These are phyloP conservation scores for Trematomus loennbergii DNA, from an alignment of 2,113 vertebrate genomes.

Conservation along the genomic window DNA sequence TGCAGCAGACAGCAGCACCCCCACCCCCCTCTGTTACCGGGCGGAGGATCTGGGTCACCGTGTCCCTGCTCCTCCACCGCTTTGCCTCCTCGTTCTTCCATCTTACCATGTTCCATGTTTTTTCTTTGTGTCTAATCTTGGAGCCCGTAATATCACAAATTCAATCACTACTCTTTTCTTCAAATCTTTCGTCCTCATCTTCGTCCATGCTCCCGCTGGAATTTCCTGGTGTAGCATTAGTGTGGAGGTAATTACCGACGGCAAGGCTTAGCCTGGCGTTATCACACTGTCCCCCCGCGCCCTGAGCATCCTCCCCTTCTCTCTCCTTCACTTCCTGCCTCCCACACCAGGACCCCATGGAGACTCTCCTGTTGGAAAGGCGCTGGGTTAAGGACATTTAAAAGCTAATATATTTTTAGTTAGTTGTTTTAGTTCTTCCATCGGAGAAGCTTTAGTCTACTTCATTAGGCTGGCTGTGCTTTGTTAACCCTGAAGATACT, in stretches of 20 bases:
- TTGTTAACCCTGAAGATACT: conserved; percentile 32
- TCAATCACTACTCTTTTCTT: conserved; percentile 39
- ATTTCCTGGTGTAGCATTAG: conserved; percentile 62
- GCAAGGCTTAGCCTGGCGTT: conserved; percentile 70
- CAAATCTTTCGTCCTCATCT: conserved; percentile 50
- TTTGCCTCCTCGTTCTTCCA: conserved; percentile 44
- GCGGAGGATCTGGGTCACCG: conserved; percentile 77
- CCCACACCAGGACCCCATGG: conserved; percentile 28
- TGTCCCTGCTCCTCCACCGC: conserved; percentile 70
- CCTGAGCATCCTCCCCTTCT: conserved; percentile 43
- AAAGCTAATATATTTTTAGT: conserved; percentile 45
- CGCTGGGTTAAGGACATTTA: conserved; percentile 44
- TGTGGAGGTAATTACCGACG: conserved; percentile 70
- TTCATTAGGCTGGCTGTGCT: conserved; percentile 29
- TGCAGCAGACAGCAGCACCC: conserved; percentile 43
- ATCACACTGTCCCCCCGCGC: conserved; percentile 56
- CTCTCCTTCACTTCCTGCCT: conserved; percentile 29
- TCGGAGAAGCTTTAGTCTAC: conserved; percentile 20
- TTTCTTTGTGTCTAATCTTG: conserved; percentile 53
- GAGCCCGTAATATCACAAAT: conserved; percentile 50
- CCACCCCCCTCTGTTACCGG: conserved; percentile 24
- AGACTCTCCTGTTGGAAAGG: conserved; percentile 43
- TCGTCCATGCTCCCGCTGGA: conserved; percentile 47
- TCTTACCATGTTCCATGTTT: conserved; percentile 39
- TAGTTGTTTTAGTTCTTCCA: conserved; percentile 7